Base-by-base conservation (phyloP, 2,797 vertebrate species). In the Limosa lapponica region DNA sequence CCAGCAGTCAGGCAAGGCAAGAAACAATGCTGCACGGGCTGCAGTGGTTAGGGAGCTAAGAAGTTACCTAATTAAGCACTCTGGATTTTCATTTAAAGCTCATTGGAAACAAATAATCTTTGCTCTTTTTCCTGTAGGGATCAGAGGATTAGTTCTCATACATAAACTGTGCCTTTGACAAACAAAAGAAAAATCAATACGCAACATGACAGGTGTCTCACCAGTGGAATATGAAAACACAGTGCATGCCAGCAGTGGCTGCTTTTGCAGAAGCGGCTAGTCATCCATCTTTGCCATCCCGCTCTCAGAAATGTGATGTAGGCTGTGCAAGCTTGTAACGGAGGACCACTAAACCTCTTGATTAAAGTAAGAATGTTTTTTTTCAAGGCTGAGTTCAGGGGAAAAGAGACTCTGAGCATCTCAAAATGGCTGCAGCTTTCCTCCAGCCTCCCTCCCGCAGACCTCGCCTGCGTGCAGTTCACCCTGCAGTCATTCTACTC, bases 371-470 rank as follows among this genome's bases (percentile, higher is more conserved):
- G 37, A 51, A 44, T 41, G 36, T 36, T 59, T 74, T 87, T 95
- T 61, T 78, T 51, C 34, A 65, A 67, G 52, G 7, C 71, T 51
- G 27, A 32, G 16, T 54, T 64, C 36, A 69, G 55, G 22, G 32
- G 27, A 64, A 74, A 58, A 87, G 43, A 84, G 13, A 44, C 37
- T 55, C 70, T 11, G 48, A 55, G 27, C 4, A 4, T 51, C 67
- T 89, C 57, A 87, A 93, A 94, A 95, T 89, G 86, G 82, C 77
- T 84, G 71, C 55, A 92, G 83, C 17, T 97, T 95, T 61, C 19
- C 61, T 82, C 22, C 52, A 73, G 67, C n/a, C 27, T 58, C 41
- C 27, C 0, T 23, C 44, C n/a, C 0, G 0, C 85, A 87, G 59
- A 79, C 30, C 36, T 90, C 2, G 1, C 49, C 62, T 0, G 0